Percentiles rank a stretch among this genome's conserved stretches.
Evolutionary conservation across 2,113 vertebrate genomes (phyloP).

Genomic region (Cebus imitator): DNA sequence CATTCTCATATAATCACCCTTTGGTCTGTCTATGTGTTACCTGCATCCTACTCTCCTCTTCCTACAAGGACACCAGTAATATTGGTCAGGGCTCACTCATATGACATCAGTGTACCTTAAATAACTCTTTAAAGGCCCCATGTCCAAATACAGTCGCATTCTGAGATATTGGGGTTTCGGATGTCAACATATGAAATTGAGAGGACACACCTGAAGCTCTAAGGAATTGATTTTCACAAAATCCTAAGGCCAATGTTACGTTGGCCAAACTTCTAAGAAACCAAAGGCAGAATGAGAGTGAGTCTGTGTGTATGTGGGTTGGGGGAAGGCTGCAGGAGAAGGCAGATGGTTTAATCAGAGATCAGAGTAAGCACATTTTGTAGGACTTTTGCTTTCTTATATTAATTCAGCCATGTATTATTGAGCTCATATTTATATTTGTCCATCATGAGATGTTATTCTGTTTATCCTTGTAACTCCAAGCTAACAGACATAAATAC

Average conservation of each 20-base stretch:
- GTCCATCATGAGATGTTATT: background rate
- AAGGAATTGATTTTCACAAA: background rate
- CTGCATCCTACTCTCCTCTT: background rate
- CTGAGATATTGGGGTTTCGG: background rate
- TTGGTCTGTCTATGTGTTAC: background rate
- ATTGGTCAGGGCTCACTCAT: background rate
- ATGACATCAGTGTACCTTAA: background rate
- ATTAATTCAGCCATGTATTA: background rate
- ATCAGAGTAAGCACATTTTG: background rate
- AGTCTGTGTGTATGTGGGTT: background rate
- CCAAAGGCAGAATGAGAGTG: background rate
- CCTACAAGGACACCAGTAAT: background rate
- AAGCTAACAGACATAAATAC: background rate
- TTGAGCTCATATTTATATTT: background rate
- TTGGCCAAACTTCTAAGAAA: background rate
- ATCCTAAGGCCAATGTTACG: background rate
- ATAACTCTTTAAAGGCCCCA: background rate
- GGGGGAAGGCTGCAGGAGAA: background rate
- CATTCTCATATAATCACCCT: background rate
- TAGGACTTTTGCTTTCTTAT: background rate
- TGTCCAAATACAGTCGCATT: background rate
- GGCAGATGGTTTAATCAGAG: background rate
- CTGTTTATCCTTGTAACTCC: background rate
- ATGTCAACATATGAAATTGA: background rate
- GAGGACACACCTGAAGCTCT: background rate